These are phyloP conservation scores for Macrocentrus cingulum DNA, from an alignment of 1,140 invertebrate species.

Conservation along the genomic window DNA sequence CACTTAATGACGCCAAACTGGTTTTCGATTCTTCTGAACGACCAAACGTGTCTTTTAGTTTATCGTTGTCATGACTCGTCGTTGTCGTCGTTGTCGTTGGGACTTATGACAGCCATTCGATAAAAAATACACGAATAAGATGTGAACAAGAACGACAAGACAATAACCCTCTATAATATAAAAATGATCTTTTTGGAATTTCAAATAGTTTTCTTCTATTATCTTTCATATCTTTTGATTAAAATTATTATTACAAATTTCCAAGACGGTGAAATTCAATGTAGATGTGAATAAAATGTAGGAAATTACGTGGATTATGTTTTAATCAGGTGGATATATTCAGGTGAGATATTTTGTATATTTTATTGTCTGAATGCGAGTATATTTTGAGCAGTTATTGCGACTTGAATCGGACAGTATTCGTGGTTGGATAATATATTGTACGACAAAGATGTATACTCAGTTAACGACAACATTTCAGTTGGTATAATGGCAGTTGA, in stretches of 20 bases:
- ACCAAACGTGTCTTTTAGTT: slow-evolving; percentile 9
- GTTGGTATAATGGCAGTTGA: slow-evolving; percentile 4
- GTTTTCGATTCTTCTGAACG: slow-evolving; percentile 23
- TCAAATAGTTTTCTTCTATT: no score
- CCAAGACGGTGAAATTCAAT: no score
- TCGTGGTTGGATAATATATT: slow-evolving; percentile 27
- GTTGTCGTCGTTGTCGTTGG: no score
- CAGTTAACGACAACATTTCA: slow-evolving; percentile 1
- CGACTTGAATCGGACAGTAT: slow-evolving; percentile 31
- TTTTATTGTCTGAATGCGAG: no score
- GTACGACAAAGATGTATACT: slow-evolving; percentile 22
- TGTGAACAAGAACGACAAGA: neutral
- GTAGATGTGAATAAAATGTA: no score
- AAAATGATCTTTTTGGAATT: no score
- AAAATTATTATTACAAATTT: no score
- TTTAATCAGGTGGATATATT: neutral
- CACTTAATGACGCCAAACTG: slow-evolving; percentile 26
- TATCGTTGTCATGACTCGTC: slow-evolving; percentile 5
- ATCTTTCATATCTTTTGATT: no score
- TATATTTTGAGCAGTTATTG: slow-evolving; percentile 14
- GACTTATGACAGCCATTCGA: slow-evolving; percentile 11
- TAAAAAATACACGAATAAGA: neutral
- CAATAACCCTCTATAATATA: neutral
- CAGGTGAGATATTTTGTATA: no score
- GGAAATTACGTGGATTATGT: no score